Percentiles rank a stretch among this genome's conserved stretches.
Conservation (phyloP, 2,888 invertebrate species). For the Chirona hameri region DNA sequence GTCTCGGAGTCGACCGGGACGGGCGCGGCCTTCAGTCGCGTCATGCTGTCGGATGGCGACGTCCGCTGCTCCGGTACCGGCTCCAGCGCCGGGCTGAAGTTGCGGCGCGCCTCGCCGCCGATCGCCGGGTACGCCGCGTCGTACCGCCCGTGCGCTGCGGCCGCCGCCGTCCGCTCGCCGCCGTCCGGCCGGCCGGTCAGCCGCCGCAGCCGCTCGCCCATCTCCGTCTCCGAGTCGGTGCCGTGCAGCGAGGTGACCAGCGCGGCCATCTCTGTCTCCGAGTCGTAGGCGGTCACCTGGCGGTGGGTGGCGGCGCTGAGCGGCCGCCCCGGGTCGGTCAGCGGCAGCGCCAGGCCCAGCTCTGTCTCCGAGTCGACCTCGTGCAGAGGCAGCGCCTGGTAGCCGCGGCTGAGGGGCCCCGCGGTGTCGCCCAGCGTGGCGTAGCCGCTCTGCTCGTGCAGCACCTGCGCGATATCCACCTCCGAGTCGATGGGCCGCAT, state of each 20-base stretch:
- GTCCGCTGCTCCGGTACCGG: neutral
- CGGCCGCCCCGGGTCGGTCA: neutral
- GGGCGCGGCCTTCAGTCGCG: neutral
- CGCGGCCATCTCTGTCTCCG: neutral
- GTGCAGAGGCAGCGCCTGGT: slow-evolving; percentile 6
- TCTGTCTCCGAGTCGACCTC: slow-evolving; percentile 13
- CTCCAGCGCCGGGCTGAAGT: neutral
- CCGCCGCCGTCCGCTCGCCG: neutral
- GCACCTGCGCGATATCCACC: neutral
- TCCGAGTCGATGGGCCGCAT: slow-evolving; percentile 1
- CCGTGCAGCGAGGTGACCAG: neutral
- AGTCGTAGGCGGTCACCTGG: neutral
- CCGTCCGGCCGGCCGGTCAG: neutral
- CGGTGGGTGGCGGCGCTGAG: neutral
- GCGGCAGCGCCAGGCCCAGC: slow-evolving; percentile 12
- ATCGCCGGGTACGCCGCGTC: neutral
- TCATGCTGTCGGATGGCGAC: neutral
- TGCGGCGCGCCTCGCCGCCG: neutral
- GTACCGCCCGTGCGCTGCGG: neutral
- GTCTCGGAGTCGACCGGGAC: slow-evolving; percentile 4
- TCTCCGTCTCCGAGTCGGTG: slow-evolving; percentile 8
- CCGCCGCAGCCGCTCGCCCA: neutral
- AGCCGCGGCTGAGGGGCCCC: neutral
- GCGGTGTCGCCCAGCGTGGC: neutral
- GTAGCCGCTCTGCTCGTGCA: slow-evolving; percentile 23